Evolutionary conservation across 2,797 vertebrate genomes (phyloP), one percentile per base, ranked within the genome.

Genomic region (Gambelia wislizenii): DNA sequence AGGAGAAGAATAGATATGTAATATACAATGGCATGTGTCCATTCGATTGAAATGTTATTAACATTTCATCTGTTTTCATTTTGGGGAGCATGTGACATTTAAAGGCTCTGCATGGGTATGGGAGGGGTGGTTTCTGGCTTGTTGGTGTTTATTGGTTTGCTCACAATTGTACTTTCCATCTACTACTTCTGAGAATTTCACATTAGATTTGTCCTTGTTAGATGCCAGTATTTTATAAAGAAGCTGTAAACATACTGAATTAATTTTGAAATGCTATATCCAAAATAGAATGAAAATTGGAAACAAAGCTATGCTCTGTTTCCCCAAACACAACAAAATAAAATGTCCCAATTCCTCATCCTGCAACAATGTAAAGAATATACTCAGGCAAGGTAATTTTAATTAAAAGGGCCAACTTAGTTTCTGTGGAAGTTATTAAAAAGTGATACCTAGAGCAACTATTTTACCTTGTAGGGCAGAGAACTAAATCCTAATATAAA

Each of bases 211-310:
- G 82, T 80, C 67, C 47, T 85, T 85, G 30, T 85, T 69, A 67
- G 30, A 85, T 87, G 70, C 39, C 86, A 91, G 59, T 14, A 82
- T 82, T 67, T 91, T 86, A 44, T 70, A 52, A 85, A 85, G 39
- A 39, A 91, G 49, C 2, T 70, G 56, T 77, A 77, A 74, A 69
- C 87, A 91, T 88, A 52, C 27, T 91, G 87, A 83, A 86, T 86
- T 74, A 49, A 91, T 91, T 91, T 77, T 82, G 85, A 70, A 85
- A 49, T 49, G 18, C 49, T 76, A 82, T 54, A 70, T 52, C 16
- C 72, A 82, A 72, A 82, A 81, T 36, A 85, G 33, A 76, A 75
- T 47, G 42, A 80, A 75, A 85, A 77, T 77, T 85, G 82, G 72
- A 88, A 88, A 83, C 78, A 88, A 85, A 44, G 30, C 70, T 85